Percentiles rank a stretch among this genome's conserved stretches.
Conservation (phyloP, 2,888 invertebrate genomes). For the Orchesellides sinensis region DNA sequence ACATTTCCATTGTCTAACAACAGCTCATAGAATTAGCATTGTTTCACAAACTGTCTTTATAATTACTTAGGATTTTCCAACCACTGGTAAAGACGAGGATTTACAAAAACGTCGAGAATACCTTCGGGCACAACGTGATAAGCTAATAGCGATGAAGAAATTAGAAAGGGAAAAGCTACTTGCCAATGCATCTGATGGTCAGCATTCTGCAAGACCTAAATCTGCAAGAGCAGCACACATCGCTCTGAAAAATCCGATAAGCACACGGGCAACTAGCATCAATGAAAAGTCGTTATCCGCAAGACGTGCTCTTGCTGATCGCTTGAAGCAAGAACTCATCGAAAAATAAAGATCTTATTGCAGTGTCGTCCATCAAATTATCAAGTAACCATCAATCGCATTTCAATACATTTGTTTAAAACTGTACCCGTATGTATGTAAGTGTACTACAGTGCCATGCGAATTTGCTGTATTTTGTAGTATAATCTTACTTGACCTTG, state of each 20-base stretch:
- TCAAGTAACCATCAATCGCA: too few species aligned
- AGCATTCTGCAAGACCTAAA: constrained; percentile 80
- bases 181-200: constrained; percentile 80
- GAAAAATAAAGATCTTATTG: constrained; percentile 79
- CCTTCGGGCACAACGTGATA: constrained; percentile 92
- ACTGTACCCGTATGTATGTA: too few species aligned
- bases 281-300: constrained; percentile 84
- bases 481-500: too few species aligned
- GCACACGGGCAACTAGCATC: constrained; percentile 42
- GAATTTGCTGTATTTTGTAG: too few species aligned
- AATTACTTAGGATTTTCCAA: constrained; percentile 53
- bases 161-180: constrained; percentile 88
- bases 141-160: constrained; percentile 91
- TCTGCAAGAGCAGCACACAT: constrained; percentile 87
- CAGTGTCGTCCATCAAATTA: too few species aligned
- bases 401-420: too few species aligned
- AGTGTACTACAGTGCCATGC: too few species aligned
- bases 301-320: constrained; percentile 88
- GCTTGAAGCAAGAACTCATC: constrained; percentile 91
- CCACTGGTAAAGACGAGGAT: constrained; percentile 78
- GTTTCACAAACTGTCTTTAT: too few species aligned
- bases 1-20: neutral
- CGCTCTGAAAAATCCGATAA: constrained; percentile 80
- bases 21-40: too few species aligned
- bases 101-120: constrained; percentile 89